phyloP scores from a whole-genome alignment of 2,888 invertebrate species.

The Aphrophora alni region DNA sequence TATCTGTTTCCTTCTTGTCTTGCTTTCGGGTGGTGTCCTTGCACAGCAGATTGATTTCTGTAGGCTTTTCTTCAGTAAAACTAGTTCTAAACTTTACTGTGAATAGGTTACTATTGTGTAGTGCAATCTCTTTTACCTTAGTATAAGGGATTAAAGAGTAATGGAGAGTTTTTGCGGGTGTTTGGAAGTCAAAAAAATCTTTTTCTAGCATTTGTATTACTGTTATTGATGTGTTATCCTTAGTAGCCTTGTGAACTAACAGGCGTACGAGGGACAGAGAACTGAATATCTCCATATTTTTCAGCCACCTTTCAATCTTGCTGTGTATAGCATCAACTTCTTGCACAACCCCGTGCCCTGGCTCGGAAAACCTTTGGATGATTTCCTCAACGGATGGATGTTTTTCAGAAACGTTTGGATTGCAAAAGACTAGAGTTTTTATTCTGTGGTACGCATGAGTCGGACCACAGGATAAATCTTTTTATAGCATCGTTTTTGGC shows the following conservation, averaged over 20 bases:
- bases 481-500: not conserved
- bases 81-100: not conserved
- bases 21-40: too few species aligned
- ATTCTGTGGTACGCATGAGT: not conserved
- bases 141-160: not conserved
- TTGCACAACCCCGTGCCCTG: constrained; percentile 4
- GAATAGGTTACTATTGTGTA: not conserved
- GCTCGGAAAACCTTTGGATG: not conserved
- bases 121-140: not conserved
- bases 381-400: not conserved
- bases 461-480: constrained; percentile 3
- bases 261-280: not conserved
- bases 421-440: constrained; percentile 6
- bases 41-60: too few species aligned
- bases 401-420: not conserved
- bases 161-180: not conserved
- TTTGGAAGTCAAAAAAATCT: constrained; percentile 16
- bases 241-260: not conserved
- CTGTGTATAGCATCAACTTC: constrained; percentile 10
- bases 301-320: not conserved
- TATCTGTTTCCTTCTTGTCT: too few species aligned
- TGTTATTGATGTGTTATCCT: not conserved
- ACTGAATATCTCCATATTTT: not conserved
- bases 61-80: not conserved
- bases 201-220: not conserved